Evolutionary conservation across 2,113 vertebrate genomes (phyloP).

Genomic region (Acanthisitta chloris): DNA sequence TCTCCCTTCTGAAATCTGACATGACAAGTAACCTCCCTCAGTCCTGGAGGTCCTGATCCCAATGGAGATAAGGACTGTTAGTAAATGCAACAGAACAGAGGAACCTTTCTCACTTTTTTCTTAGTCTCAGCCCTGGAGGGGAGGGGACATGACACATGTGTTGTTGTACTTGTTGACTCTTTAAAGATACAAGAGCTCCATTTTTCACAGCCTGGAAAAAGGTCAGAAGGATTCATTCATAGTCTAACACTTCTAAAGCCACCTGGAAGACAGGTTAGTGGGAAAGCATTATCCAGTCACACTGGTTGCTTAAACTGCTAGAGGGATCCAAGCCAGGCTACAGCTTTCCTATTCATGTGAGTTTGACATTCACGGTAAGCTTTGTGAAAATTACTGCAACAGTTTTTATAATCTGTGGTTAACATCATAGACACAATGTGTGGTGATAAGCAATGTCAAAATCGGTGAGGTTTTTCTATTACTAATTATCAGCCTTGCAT

Average conservation of each 20-base stretch:
- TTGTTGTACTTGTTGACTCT: background rate
- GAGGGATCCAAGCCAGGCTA: background rate
- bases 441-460: background rate
- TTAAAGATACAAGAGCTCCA: background rate
- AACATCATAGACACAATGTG: background rate
- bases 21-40: background rate
- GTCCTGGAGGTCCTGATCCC: background rate
- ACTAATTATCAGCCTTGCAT: background rate
- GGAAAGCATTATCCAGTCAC: background rate
- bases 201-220: background rate
- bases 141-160: fast-evolving
- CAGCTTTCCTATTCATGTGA: background rate
- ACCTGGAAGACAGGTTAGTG: background rate
- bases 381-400: background rate
- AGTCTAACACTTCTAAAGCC: background rate
- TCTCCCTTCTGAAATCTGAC: background rate
- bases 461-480: background rate
- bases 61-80: background rate
- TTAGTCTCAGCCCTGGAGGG: background rate
- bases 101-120: background rate
- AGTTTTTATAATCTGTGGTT: background rate
- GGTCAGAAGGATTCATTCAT: background rate
- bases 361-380: background rate
- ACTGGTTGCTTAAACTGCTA: background rate
- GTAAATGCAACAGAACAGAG: background rate